These are phyloP conservation scores for Camponotus floridanus DNA, from an alignment of 1,140 invertebrate species.

Conservation along the genomic window DNA sequence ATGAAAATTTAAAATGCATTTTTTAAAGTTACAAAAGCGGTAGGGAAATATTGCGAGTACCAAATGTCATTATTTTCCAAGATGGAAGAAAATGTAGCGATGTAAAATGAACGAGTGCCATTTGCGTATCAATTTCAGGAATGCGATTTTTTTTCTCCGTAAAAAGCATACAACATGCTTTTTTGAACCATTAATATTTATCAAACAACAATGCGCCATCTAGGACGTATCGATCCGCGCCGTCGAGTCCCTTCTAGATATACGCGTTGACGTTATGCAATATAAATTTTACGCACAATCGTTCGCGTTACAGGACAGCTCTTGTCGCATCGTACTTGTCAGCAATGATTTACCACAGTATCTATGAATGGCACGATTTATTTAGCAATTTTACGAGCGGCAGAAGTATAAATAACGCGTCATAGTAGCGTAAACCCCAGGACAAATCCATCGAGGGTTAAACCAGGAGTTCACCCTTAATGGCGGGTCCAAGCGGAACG, in stretches of 20 bases:
- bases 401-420: slow-evolving; percentile 48
- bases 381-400: slow-evolving; percentile 51
- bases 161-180: slow-evolving; percentile 19
- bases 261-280: slow-evolving; percentile 49
- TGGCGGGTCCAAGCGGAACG: slow-evolving; percentile 43
- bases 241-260: slow-evolving; percentile 46
- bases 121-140: slow-evolving; percentile 52
- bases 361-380: slow-evolving; percentile 21
- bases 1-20: slow-evolving; percentile 48
- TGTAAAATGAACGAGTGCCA: slow-evolving; percentile 33
- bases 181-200: slow-evolving; percentile 58
- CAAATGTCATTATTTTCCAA: slow-evolving; percentile 34
- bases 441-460: slow-evolving; percentile 71
- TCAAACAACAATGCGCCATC: slow-evolving; percentile 58
- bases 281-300: slow-evolving; percentile 61
- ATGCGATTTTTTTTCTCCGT: slow-evolving; percentile 12
- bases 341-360: slow-evolving; percentile 38
- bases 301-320: slow-evolving; percentile 37
- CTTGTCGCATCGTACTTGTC: slow-evolving; percentile 24
- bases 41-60: slow-evolving; percentile 34
- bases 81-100: slow-evolving; percentile 34
- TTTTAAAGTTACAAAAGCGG: not conserved
- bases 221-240: slow-evolving; percentile 53
- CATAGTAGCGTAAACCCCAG: slow-evolving; percentile 24
- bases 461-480: slow-evolving; percentile 67